Conservation (phyloP, 2,797 vertebrate species). For the Apogon hyalosoma region DNA sequence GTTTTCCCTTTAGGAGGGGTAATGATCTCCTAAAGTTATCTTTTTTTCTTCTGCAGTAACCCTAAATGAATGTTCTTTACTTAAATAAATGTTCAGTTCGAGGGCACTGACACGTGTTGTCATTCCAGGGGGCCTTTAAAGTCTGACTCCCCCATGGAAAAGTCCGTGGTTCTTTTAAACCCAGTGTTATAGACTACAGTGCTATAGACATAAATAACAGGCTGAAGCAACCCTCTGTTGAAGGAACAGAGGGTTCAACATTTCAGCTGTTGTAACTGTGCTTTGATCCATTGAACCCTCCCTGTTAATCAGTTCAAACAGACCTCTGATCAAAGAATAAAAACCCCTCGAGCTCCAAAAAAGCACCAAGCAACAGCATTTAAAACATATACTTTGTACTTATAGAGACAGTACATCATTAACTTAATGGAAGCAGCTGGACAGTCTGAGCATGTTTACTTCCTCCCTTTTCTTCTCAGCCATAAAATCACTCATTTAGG, state of each 20-base stretch:
- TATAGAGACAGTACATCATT: conserved; percentile 53
- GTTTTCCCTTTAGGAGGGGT: too few species aligned
- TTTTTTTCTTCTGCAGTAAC: too few species aligned
- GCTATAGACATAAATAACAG: too few species aligned
- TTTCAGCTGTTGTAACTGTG: conserved; percentile 10
- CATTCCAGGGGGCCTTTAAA: too few species aligned
- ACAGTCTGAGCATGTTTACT: conserved; percentile 33
- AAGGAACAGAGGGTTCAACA: not conserved
- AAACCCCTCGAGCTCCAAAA: conserved; percentile 47
- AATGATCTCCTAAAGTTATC: too few species aligned
- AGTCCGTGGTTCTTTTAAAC: not conserved
- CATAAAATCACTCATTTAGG: conserved; percentile 16
- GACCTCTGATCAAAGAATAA: conserved; percentile 71
- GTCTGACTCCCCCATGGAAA: too few species aligned
- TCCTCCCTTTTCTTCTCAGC: conserved; percentile 9
- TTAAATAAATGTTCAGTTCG: too few species aligned
- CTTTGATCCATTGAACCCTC: conserved; percentile 69
- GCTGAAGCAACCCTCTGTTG: conserved; percentile 12
- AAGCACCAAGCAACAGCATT: conserved; percentile 59
- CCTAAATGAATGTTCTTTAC: too few species aligned
- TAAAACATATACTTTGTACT: conserved; percentile 60
- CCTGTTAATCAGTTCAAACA: conserved; percentile 76
- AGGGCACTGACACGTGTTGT: too few species aligned
- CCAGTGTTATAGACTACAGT: not conserved
- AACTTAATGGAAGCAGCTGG: conserved; percentile 48